A percentile compares a stretch with the other conserved stretches of the same genome.
Evolutionary conservation across 2,888 invertebrate genomes (phyloP).

Genomic region (Apocheima hispidaria): DNA sequence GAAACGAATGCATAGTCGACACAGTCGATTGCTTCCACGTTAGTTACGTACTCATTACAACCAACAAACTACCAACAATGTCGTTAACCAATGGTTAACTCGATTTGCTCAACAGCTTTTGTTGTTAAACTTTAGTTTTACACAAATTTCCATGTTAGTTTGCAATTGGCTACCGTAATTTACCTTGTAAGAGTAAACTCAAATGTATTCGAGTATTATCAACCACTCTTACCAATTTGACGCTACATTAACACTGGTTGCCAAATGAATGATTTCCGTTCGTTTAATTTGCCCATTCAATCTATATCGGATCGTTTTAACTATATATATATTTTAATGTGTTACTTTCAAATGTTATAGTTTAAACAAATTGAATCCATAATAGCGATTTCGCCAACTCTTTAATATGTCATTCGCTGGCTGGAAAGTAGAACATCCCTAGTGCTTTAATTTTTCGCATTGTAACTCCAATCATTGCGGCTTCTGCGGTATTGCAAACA

Average conservation of each 20-base stretch:
- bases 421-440: conserved; percentile 31
- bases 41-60: conserved; percentile 16
- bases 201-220: conserved; percentile 54
- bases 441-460: conserved; percentile 47
- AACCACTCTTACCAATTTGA: conserved; percentile 72
- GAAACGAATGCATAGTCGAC: conserved; percentile 51
- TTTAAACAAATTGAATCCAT: neutral
- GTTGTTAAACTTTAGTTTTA: conserved; percentile 1
- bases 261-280: conserved; percentile 62
- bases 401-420: conserved; percentile 7
- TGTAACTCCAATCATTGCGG: conserved; percentile 60
- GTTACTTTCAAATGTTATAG: neutral
- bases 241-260: conserved; percentile 64
- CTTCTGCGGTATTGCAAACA: conserved; percentile 58
- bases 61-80: conserved; percentile 2
- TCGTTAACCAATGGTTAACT: neutral
- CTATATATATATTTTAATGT: conserved; percentile 28
- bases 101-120: neutral
- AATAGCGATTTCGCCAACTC: neutral
- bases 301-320: conserved; percentile 59
- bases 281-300: conserved; percentile 52
- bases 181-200: conserved; percentile 58
- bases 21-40: conserved; percentile 49
- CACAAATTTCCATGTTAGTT: neutral
- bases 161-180: conserved; percentile 56